Conservation (phyloP, 2,888 invertebrate species). For the Minunthozetes semirufus region DNA sequence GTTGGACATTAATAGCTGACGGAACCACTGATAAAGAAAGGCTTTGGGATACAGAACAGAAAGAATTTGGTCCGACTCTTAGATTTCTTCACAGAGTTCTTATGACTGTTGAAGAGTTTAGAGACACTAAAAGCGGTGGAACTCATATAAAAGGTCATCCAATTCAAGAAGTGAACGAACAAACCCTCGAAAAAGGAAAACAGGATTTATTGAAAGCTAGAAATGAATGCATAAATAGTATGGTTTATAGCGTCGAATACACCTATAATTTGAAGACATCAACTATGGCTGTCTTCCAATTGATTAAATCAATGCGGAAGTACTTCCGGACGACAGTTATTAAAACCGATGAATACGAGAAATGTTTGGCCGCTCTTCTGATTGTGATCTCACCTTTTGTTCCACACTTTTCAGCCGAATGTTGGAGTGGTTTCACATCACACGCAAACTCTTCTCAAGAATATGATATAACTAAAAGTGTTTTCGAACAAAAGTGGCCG, state of each 20-base stretch:
- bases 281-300: conserved; percentile 29
- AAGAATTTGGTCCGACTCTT: conserved; percentile 35
- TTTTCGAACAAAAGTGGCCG: conserved; percentile 72
- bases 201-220: conserved; percentile 55
- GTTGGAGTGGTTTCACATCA: conserved; percentile 69
- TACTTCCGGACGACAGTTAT: conserved; percentile 17
- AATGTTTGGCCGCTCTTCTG: conserved; percentile 67
- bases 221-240: conserved; percentile 56
- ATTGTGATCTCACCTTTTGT: conserved; percentile 80
- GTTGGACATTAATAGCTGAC: conserved; percentile 79
- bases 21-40: conserved; percentile 71
- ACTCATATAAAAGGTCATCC: not conserved
- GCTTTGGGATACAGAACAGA: conserved; percentile 30
- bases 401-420: conserved; percentile 82
- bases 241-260: conserved; percentile 49
- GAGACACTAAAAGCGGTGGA: not conserved
- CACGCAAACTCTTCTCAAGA: conserved; percentile 2
- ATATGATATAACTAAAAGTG: conserved; percentile 52
- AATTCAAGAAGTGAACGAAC: conserved; percentile 10
- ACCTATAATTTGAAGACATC: conserved; percentile 33
- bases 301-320: conserved; percentile 34
- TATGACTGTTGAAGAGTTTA: conserved; percentile 38
- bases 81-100: conserved; percentile 32
- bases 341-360: conserved; percentile 58
- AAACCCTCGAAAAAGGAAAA: conserved; percentile 3